phyloP scores from a whole-genome alignment of 1,140 invertebrate species.

The Arion vulgaris region DNA sequence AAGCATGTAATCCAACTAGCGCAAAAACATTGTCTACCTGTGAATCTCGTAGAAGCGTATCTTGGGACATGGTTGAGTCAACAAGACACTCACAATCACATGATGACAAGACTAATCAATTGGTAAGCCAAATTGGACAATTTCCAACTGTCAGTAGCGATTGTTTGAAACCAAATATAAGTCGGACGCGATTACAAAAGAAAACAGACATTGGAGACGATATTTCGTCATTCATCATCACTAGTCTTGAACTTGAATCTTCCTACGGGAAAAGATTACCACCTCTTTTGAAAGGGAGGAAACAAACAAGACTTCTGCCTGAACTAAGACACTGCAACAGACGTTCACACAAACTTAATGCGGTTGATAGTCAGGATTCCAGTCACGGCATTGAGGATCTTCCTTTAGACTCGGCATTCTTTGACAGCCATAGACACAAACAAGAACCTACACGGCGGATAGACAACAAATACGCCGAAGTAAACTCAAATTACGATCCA shows the following conservation, averaged over 20 bases:
- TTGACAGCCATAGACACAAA: neutral
- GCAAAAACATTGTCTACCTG: too few relatives aligned
- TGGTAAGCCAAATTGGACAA: too few relatives aligned
- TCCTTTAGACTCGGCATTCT: neutral
- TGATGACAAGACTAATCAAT: too few relatives aligned
- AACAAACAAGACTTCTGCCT: neutral
- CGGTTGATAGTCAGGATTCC: neutral
- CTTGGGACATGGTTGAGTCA: too few relatives aligned
- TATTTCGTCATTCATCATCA: neutral
- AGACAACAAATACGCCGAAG: neutral
- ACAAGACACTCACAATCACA: too few relatives aligned
- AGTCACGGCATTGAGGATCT: neutral
- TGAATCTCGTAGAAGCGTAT: too few relatives aligned
- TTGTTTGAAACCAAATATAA: too few relatives aligned
- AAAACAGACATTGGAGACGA: neutral
- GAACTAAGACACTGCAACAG: neutral
- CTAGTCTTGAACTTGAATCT: neutral
- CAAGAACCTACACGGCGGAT: neutral
- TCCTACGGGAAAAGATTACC: neutral
- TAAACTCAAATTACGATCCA: neutral
- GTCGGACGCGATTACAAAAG: neutral
- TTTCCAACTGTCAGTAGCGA: too few relatives aligned
- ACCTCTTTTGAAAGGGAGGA: neutral
- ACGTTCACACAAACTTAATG: neutral
- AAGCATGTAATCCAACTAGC: too few relatives aligned